Percentiles rank a stretch among this genome's conserved stretches.
Evolutionary conservation across 2,797 vertebrate genomes (phyloP).

Genomic region (Salarias fasciatus): DNA sequence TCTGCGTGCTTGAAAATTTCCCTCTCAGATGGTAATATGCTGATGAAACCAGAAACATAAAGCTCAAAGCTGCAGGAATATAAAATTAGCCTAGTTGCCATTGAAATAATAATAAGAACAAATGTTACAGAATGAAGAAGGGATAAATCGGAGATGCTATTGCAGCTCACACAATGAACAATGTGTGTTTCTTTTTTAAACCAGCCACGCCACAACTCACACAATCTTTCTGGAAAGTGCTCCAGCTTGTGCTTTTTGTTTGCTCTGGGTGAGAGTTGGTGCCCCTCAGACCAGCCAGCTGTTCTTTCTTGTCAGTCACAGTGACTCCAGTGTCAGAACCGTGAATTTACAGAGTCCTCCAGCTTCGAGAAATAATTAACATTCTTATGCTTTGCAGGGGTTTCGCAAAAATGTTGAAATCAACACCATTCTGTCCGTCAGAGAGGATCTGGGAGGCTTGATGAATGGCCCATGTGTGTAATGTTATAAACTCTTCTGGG

Average conservation of each 20-base stretch:
- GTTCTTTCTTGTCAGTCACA: conserved; percentile 66
- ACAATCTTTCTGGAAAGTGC: conserved; percentile 8
- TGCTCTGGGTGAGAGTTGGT: conserved; percentile 37
- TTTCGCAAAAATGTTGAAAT: conserved; percentile 64
- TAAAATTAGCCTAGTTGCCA: no score
- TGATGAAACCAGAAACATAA: no score
- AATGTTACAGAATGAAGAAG: no score
- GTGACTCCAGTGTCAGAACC: conserved; percentile 58
- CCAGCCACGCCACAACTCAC: neutral
- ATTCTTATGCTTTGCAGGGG: conserved; percentile 36
- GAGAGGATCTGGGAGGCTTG: conserved; percentile 11
- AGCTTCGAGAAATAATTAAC: conserved; percentile 55
- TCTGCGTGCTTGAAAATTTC: no score
- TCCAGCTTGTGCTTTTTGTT: conserved; percentile 18
- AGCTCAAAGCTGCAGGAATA: neutral
- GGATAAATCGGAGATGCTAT: no score
- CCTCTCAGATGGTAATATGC: no score
- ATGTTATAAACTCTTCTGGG: conserved; percentile 16
- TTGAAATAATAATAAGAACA: no score
- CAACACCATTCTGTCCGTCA: conserved; percentile 50
- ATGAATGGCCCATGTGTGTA: conserved; percentile 30
- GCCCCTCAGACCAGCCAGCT: conserved; percentile 58
- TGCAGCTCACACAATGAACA: neutral
- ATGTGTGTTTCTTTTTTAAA: neutral
- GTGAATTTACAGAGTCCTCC: conserved; percentile 39